These are phyloP conservation scores for Capromys pilorides DNA, from an alignment of 2,797 vertebrate species.

Conservation along the genomic window DNA sequence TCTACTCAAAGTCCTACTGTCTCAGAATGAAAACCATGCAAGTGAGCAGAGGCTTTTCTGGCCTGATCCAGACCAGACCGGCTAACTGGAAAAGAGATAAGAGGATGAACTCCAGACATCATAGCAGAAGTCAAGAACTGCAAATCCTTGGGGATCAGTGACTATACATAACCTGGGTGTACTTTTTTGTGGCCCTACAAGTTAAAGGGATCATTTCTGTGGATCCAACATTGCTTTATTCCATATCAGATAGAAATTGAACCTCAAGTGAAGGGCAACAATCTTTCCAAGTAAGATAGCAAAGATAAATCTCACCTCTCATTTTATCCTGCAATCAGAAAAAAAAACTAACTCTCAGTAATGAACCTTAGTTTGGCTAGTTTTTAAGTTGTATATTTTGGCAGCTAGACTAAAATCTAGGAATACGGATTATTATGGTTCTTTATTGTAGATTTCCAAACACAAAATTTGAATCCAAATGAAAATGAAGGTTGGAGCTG, in stretches of 20 bases:
- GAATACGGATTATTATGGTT: slow-evolving; percentile 39
- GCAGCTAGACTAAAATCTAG: slow-evolving; percentile 50
- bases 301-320: slow-evolving; percentile 11
- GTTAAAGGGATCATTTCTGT: slow-evolving; percentile 53
- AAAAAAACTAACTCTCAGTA: slow-evolving; percentile 58
- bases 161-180: slow-evolving; percentile 47
- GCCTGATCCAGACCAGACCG: slow-evolving; percentile 52
- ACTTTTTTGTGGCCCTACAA: slow-evolving; percentile 54
- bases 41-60: slow-evolving; percentile 56
- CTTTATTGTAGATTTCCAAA: slow-evolving; percentile 61
- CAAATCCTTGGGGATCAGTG: slow-evolving; percentile 56
- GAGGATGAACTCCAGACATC: slow-evolving; percentile 54
- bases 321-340: slow-evolving; percentile 53
- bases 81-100: slow-evolving; percentile 38
- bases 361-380: slow-evolving; percentile 40
- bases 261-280: slow-evolving; percentile 57
- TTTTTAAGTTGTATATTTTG: slow-evolving; percentile 57
- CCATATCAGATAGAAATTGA: slow-evolving; percentile 55
- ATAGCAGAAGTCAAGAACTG: slow-evolving; percentile 55
- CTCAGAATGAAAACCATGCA: slow-evolving; percentile 68
- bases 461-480: slow-evolving; percentile 55
- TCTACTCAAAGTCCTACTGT: slow-evolving; percentile 53
- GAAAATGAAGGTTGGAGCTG: slow-evolving; percentile 59
- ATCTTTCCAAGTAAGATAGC: slow-evolving; percentile 53
- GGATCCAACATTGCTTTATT: slow-evolving; percentile 42